Base-by-base conservation (phyloP, 2,797 vertebrate species). In the Syncerus caffer region DNA sequence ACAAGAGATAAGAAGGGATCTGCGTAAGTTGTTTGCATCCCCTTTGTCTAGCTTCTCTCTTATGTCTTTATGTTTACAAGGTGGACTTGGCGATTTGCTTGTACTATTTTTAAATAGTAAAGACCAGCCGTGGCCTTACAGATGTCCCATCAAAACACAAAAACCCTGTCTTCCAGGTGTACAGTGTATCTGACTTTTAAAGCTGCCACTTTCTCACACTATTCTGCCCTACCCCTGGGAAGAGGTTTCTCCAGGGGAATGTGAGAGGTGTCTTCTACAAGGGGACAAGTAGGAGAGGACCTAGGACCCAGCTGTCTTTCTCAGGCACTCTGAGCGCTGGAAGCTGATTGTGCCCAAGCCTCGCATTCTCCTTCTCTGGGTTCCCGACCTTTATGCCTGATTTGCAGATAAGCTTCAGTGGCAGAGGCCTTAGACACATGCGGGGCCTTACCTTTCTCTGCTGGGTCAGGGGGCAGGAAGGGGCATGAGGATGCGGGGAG, bases 21-120 rank as follows among this genome's bases (percentile, higher is more conserved):
- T 94, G 60, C 47, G 38, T 19, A 57, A 83, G 31, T 62, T 14
- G 9, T 87, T 55, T 67, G 23, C 38, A 74, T 23, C 15, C 27
- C 1, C 17, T 50, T 27, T 21, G 29, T 74, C 74, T 53, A 64
- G 34, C 14, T 62, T 94, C 90, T 89, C 29, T 94, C 89, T 85
- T 82, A 71, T 1, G 16, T 86, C 62, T 76, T 92, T 78, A 83
- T n/a, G 17, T 78, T 89, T 88, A 92, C 1, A 4, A 94, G 53
- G 7, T 90, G 60, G 64, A 95, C 76, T 89, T 84, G 88, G 74
- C 34, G 21, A 51, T 89, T 57, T 92, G 42, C 85, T 93, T 91
- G 21, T 94, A 71, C 58, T 84, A 38, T 91, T 94, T 97, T 95
- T 64, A 95, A 97, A 94, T 74, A 88, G 64, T 94, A 86, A 97